Conservation (phyloP, 2,888 invertebrate species). For the Hirtodrosophila confusa region DNA sequence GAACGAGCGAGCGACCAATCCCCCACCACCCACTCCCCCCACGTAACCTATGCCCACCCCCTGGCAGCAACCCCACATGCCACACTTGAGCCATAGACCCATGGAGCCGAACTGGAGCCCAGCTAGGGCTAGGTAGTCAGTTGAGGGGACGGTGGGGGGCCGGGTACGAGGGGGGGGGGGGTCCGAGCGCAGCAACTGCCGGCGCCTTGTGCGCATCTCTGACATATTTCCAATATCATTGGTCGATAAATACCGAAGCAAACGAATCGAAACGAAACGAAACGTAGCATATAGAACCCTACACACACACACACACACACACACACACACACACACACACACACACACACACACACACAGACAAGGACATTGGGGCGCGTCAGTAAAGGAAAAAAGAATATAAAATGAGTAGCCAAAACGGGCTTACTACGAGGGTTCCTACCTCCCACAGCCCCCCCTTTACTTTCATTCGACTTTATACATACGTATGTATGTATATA, state of each 20-base stretch:
- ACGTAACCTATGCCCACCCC: not conserved
- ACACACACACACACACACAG: conserved; percentile 29
- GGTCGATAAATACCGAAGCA: conserved; percentile 82
- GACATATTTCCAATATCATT: conserved; percentile 84
- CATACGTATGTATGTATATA: not conserved
- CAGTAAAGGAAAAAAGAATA: conserved; percentile 17
- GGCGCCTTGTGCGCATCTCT: conserved; percentile 81
- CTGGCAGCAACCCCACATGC: not conserved
- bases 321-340: conserved; percentile 45
- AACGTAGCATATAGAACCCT: conserved; percentile 69
- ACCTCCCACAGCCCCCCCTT: not conserved
- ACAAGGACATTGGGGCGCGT: conserved; percentile 55
- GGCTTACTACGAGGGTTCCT: conserved; percentile 24
- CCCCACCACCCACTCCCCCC: not conserved
- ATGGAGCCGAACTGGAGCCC: conserved; percentile 18
- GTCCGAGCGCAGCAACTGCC: conserved; percentile 67
- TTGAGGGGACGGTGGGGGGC: not conserved
- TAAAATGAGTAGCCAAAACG: conserved; percentile 34
- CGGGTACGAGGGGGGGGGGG: not conserved
- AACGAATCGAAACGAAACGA: conserved; percentile 77
- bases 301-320: conserved; percentile 25
- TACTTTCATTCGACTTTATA: not conserved
- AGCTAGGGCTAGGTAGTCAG: not conserved
- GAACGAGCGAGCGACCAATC: conserved; percentile 49
- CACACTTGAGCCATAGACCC: conserved; percentile 31